A percentile compares a stretch with the other conserved stretches of the same genome.
Evolutionary conservation across 2,113 vertebrate species (phyloP).

Genomic region (Austrofundulus limnaeus): DNA sequence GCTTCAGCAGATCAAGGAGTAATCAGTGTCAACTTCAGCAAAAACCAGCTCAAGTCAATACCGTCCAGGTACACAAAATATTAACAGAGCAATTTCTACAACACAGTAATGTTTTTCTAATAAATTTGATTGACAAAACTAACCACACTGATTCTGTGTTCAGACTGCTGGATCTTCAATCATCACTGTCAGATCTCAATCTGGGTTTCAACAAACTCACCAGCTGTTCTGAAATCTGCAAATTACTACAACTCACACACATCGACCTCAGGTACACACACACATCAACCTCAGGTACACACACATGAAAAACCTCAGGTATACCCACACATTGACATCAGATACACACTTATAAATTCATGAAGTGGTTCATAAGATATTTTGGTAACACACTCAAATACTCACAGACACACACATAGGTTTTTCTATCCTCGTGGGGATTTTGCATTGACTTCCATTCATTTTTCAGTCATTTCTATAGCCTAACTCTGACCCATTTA

Average conservation of each 20-base stretch:
- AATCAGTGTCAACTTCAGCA: conserved; percentile 87
- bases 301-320: too few species aligned
- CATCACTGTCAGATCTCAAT: conserved; percentile 83
- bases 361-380: too few species aligned
- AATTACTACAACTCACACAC: conserved; percentile 84
- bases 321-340: conserved; percentile 71
- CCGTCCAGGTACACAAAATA: conserved; percentile 82
- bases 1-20: conserved; percentile 75
- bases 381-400: too few species aligned
- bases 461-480: too few species aligned
- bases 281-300: too few species aligned
- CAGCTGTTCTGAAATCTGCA: conserved; percentile 81
- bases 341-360: too few species aligned
- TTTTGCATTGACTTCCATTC: too few species aligned
- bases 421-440: too few species aligned
- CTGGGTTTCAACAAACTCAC: conserved; percentile 91
- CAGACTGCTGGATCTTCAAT: conserved; percentile 87
- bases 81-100: too few species aligned
- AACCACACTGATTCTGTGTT: conserved; percentile 29
- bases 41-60: conserved; percentile 85
- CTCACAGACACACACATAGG: too few species aligned
- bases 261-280: conserved; percentile 69
- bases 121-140: background rate
- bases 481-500: too few species aligned
- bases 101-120: too few species aligned